Evolutionary conservation across 2,797 vertebrate genomes (phyloP), one percentile per base, ranked within the genome.

Genomic region (Sebastes elongatus): DNA sequence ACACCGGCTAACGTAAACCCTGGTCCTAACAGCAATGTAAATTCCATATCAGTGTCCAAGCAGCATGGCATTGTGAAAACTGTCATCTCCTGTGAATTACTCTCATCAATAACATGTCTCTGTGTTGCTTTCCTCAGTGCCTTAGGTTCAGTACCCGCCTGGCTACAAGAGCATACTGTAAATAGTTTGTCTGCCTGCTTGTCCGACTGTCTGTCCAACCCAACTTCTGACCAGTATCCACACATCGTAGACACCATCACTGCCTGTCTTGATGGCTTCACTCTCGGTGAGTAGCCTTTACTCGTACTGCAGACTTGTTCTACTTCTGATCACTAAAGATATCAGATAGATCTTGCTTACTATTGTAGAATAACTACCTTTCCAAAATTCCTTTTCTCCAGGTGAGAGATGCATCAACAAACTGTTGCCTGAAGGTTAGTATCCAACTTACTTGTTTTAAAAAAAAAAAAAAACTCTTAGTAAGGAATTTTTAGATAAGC

Each of bases 211-310:
- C 88, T 99, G 83, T 95, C 92, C 86, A 92, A 80, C 32, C 61
- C 86, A 5, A 86, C 93, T 1, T 7, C 95, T 2, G 93, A 96
- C 61, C 86, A 87, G 52, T 95, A 96, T 49, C 91, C 96, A 8
- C 96, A 93, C 88, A 89, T 95, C 5, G 92, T 97, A 13, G 97
- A 98, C 83, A 96, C 96, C 71, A 88, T 99, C 89, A 84, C 95
- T 83, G 95, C 95, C 32, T 99, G 96, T 86, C 89, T 98, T 93
- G 98, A 99, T 67, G 93, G 96, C 66, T 97, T 97, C 82, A 89
- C 83, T 38, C 80, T 98, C 8, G 98, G 98, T 99, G 92, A 75
- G 80, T 64, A 28, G 2, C 38, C 6, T n/a, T 59, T 49, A 2
- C 67, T 25, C 2, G 20, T 28, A 35, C 10, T 32, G 49, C 42